Conservation (phyloP, 2,797 vertebrate genomes). For the Sebastes aleutianus region DNA sequence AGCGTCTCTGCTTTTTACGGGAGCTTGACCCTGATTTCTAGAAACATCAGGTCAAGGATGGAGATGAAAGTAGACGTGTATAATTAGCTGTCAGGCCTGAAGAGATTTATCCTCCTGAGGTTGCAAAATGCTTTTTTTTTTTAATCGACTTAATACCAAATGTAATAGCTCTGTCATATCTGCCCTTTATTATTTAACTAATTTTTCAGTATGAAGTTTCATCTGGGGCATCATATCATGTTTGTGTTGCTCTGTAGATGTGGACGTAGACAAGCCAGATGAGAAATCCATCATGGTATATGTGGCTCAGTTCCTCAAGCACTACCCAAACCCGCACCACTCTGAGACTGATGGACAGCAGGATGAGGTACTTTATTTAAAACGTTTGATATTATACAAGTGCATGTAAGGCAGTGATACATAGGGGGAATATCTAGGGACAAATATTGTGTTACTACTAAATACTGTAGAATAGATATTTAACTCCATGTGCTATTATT, state of each 20-base stretch:
- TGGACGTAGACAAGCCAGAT: constrained; percentile 98
- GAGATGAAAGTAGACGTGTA: constrained; percentile 49
- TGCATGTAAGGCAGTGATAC: not conserved
- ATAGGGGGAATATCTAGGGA: not conserved
- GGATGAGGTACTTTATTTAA: constrained; percentile 85
- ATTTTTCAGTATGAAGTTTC: not conserved
- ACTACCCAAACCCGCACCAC: constrained; percentile 89
- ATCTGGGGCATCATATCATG: not conserved
- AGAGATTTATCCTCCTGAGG: constrained; percentile 37
- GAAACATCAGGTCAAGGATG: constrained; percentile 49
- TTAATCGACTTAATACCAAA: not conserved
- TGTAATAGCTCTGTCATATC: not conserved
- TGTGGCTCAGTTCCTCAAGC: constrained; percentile 97
- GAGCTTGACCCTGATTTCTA: constrained; percentile 48
- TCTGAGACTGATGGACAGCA: constrained; percentile 85
- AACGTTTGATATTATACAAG: not conserved
- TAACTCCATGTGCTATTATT: not conserved
- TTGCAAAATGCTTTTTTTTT: not conserved
- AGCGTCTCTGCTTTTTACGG: constrained; percentile 11
- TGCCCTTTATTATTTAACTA: not conserved
- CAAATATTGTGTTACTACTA: not conserved
- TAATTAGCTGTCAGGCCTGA: constrained; percentile 50
- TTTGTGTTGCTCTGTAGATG: constrained; percentile 83
- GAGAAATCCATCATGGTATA: constrained; percentile 99
- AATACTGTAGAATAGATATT: not conserved